These are phyloP conservation scores for Brachionichthys hirsutus DNA, from an alignment of 2,113 vertebrate genomes.

Conservation along the genomic window DNA sequence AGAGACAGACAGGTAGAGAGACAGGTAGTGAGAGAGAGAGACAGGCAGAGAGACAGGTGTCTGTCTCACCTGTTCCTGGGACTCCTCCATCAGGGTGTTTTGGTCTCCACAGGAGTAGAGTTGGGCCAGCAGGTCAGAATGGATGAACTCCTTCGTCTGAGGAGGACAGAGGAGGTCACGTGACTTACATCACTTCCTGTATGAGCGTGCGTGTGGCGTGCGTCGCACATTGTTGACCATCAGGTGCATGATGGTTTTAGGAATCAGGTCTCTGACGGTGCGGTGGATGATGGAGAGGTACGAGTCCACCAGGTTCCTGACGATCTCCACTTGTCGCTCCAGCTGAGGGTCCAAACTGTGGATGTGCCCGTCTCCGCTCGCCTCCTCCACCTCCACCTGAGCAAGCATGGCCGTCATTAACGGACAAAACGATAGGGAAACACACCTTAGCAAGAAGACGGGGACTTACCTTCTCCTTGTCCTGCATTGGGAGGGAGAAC, in stretches of 20 bases:
- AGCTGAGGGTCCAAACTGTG: constrained; percentile 96
- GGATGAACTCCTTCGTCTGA: constrained; percentile 96
- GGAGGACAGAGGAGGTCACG: constrained; percentile 11
- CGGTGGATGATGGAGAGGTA: constrained; percentile 97
- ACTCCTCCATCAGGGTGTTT: constrained; percentile 95
- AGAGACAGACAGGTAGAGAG: neutral
- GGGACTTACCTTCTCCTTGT: constrained; percentile 35
- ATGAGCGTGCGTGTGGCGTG: constrained; percentile 3
- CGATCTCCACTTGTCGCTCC: constrained; percentile 96
- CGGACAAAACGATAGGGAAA: constrained; percentile 44
- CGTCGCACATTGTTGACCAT: constrained; percentile 92
- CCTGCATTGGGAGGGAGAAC: neutral
- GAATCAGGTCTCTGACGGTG: constrained; percentile 94
- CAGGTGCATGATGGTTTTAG: constrained; percentile 97
- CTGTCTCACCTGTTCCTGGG: constrained; percentile 85
- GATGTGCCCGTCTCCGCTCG: constrained; percentile 87
- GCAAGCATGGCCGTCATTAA: constrained; percentile 27
- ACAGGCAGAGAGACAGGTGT: neutral
- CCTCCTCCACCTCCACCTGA: constrained; percentile 85
- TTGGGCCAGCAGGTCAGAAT: constrained; percentile 90
- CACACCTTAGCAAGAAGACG: neutral
- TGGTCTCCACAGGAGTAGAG: constrained; percentile 96
- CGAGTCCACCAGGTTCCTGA: constrained; percentile 95
- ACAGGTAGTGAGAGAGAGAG: neutral
- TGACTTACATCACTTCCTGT: constrained; percentile 2